Conservation (phyloP, 2,113 vertebrate species). For the Heterochromis multidens region DNA sequence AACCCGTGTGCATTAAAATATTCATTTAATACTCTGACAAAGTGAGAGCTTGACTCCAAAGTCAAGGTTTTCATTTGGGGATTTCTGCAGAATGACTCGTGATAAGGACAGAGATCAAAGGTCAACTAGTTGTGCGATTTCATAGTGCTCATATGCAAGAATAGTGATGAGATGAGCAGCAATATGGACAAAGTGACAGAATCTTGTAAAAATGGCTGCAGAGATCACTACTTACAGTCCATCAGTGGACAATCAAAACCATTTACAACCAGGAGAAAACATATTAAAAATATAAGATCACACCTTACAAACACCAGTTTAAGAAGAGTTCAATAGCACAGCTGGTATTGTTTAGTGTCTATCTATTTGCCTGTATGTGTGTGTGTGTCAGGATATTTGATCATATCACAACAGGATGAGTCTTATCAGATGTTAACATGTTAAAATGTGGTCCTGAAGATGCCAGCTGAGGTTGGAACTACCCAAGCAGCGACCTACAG, state of each 20-base stretch:
- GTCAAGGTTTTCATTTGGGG: neutral
- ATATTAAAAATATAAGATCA: neutral
- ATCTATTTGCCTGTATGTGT: neutral
- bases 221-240: neutral
- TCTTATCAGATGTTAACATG: neutral
- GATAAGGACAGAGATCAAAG: neutral
- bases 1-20: neutral
- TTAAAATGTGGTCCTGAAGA: neutral
- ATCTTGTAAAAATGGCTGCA: neutral
- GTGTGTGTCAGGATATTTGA: neutral
- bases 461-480: neutral
- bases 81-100: neutral
- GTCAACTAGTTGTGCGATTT: neutral
- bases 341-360: neutral
- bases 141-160: neutral
- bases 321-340: neutral
- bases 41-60: neutral
- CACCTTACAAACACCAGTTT: neutral
- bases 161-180: neutral
- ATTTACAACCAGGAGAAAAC: neutral
- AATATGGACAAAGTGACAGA: too few relatives aligned
- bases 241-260: neutral
- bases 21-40: neutral
- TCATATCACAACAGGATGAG: neutral
- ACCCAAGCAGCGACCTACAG: accelerated